phyloP scores from a whole-genome alignment of 1,140 invertebrate genomes.

The Globodera ellingtonae region DNA sequence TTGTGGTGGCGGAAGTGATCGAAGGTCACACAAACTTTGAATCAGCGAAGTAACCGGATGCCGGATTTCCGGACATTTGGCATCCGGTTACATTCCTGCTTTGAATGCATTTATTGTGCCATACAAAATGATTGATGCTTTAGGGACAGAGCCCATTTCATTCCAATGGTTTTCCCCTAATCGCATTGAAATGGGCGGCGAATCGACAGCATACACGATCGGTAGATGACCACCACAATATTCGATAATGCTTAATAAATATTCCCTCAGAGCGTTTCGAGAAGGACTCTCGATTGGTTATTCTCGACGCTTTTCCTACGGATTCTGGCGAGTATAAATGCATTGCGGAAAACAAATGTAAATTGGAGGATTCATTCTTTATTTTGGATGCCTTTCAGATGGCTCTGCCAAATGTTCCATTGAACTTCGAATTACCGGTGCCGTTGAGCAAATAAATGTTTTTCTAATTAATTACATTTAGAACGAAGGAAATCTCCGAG shows the following conservation, averaged over 20 bases:
- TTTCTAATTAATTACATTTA: background rate
- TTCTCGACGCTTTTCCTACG: slow-evolving; percentile 84
- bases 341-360: slow-evolving; percentile 77
- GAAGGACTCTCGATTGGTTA: slow-evolving; percentile 73
- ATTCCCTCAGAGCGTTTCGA: slow-evolving; percentile 21
- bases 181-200: slow-evolving; percentile 45
- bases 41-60: background rate
- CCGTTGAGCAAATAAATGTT: background rate
- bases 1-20: slow-evolving; percentile 51
- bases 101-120: background rate
- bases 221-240: slow-evolving; percentile 3
- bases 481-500: slow-evolving; percentile 19
- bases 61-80: too few relatives aligned
- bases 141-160: slow-evolving; percentile 54
- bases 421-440: slow-evolving; percentile 22
- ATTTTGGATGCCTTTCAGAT: slow-evolving; percentile 8
- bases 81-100: background rate
- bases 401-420: slow-evolving; percentile 26
- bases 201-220: slow-evolving; percentile 49
- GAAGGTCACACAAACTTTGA: slow-evolving; percentile 35
- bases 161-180: slow-evolving; percentile 53
- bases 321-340: slow-evolving; percentile 88
- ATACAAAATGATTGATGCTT: slow-evolving; percentile 26
- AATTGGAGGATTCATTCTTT: background rate
- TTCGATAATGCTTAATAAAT: background rate